Conservation (phyloP, 1,140 invertebrate species). For the Orius laevigatus region DNA sequence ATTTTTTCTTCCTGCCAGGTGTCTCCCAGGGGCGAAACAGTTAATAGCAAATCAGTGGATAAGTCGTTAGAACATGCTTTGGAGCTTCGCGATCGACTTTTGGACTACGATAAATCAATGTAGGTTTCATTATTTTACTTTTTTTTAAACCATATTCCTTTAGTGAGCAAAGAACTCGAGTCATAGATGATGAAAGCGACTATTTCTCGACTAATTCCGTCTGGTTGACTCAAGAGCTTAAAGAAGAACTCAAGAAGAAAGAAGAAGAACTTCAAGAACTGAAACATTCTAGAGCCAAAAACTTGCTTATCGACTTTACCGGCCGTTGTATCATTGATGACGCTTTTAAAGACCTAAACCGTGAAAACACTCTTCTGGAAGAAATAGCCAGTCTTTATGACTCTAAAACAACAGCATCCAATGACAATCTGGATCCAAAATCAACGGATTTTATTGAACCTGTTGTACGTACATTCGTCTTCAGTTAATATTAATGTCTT, state of each 20-base stretch:
- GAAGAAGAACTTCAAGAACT: slow-evolving; percentile 49
- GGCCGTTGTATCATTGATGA: slow-evolving; percentile 1
- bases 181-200: slow-evolving; percentile 90
- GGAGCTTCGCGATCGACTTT: slow-evolving; percentile 59
- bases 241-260: slow-evolving; percentile 47
- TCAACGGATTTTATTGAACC: slow-evolving; percentile 8
- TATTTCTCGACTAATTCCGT: slow-evolving; percentile 71
- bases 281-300: slow-evolving; percentile 52
- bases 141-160: slow-evolving; percentile 15
- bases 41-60: slow-evolving; percentile 48
- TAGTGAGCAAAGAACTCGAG: slow-evolving; percentile 67
- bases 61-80: slow-evolving; percentile 52
- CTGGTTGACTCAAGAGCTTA: slow-evolving; percentile 60
- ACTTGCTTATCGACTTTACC: slow-evolving; percentile 70
- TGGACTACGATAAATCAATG: slow-evolving; percentile 77
- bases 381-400: slow-evolving; percentile 1
- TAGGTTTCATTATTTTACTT: slow-evolving; percentile 24
- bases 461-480: slow-evolving; percentile 1
- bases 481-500: too few relatives aligned
- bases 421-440: slow-evolving; percentile 9
- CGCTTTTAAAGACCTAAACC: slow-evolving; percentile 1
- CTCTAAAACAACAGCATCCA: background rate
- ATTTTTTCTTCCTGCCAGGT: slow-evolving; percentile 40
- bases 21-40: slow-evolving; percentile 46
- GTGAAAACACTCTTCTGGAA: slow-evolving; percentile 6